Percentiles rank a stretch among this genome's conserved stretches.
Conservation (phyloP, 2,797 vertebrate genomes). For the Allobates femoralis region DNA sequence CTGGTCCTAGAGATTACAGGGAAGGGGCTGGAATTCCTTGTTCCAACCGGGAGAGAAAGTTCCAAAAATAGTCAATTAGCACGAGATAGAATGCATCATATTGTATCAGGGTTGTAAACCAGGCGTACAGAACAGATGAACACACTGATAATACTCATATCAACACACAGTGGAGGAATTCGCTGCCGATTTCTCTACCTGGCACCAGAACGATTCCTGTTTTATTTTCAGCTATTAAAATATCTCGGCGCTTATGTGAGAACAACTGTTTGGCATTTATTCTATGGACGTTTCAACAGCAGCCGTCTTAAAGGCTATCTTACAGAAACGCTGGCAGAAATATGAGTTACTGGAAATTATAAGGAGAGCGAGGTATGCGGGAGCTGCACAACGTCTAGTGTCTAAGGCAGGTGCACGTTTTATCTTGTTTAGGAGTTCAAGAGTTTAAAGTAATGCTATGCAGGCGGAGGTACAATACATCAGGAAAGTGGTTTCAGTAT, state of each 20-base stretch:
- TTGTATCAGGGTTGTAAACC: neutral
- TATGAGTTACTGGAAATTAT: slow-evolving; percentile 29
- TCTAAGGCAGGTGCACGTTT: neutral
- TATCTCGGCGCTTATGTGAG: neutral
- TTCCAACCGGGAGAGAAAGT: slow-evolving; percentile 11
- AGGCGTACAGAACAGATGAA: neutral
- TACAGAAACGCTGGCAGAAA: neutral
- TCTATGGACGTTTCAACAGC: slow-evolving; percentile 4
- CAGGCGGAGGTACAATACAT: neutral
- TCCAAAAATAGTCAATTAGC: neutral
- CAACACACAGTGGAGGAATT: slow-evolving; percentile 10
- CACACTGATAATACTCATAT: slow-evolving; percentile 6
- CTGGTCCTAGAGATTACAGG: slow-evolving; percentile 30
- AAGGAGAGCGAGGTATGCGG: neutral
- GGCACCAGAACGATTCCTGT: neutral
- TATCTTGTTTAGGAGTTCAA: slow-evolving; percentile 23
- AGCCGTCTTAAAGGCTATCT: neutral
- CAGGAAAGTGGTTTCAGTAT: neutral
- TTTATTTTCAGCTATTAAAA: slow-evolving; percentile 14
- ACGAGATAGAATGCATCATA: neutral
- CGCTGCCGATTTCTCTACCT: slow-evolving; percentile 13
- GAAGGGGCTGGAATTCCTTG: slow-evolving; percentile 20
- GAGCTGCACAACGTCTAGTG: neutral
- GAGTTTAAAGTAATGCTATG: neutral
- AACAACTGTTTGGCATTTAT: slow-evolving; percentile 22